Conservation (phyloP, 2,797 vertebrate species). For the Kryptopterus vitreolus region DNA sequence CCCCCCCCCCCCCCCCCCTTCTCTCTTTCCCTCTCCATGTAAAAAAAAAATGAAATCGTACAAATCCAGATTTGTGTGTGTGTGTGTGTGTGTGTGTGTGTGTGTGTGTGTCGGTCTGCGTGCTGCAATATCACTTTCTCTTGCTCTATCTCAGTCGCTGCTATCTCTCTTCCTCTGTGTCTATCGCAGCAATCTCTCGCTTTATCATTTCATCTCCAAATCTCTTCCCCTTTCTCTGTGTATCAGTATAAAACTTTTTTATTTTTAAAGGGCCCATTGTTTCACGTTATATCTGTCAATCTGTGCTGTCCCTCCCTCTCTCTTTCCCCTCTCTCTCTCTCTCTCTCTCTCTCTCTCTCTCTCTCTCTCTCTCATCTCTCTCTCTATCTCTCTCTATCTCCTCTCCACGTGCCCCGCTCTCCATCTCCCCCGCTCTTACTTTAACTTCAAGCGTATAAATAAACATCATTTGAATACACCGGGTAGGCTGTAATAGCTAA, state of each 20-base stretch:
- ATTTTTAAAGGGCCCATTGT: slow-evolving; percentile 76
- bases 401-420: slow-evolving; percentile 3
- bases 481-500: slow-evolving; percentile 35
- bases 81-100: too few species aligned
- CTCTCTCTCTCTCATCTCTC: slow-evolving; percentile 33
- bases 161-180: slow-evolving; percentile 71
- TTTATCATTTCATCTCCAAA: slow-evolving; percentile 73
- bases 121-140: slow-evolving; percentile 56
- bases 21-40: slow-evolving; percentile 48
- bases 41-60: background rate
- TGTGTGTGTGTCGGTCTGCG: background rate
- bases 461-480: slow-evolving; percentile 26
- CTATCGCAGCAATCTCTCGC: slow-evolving; percentile 70
- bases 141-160: slow-evolving; percentile 53
- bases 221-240: slow-evolving; percentile 69
- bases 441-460: slow-evolving; percentile 27
- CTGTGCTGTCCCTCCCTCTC: slow-evolving; percentile 62
- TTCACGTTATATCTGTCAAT: slow-evolving; percentile 69
- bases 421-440: background rate
- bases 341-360: slow-evolving; percentile 55
- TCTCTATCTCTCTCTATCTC: slow-evolving; percentile 18
- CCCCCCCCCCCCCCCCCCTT: slow-evolving; percentile 39
- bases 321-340: slow-evolving; percentile 61
- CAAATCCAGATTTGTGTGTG: slow-evolving; percentile 31
- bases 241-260: slow-evolving; percentile 58